Conservation (phyloP, 2,113 vertebrate species). For the Orientallactaga bullata region DNA sequence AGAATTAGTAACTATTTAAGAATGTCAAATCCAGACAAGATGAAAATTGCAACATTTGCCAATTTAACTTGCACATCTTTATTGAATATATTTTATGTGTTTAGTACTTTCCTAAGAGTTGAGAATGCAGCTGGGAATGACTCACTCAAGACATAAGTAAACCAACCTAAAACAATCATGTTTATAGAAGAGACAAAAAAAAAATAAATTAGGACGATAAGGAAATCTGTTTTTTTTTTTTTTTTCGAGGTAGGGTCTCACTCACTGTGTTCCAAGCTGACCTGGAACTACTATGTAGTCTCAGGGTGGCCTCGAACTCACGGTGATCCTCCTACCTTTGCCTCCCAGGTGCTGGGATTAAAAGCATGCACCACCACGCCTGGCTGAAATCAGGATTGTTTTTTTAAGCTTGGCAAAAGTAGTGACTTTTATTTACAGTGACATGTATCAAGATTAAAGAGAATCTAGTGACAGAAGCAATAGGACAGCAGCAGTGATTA, state of each 20-base stretch:
- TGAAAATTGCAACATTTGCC: neutral
- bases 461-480: slow-evolving; percentile 87
- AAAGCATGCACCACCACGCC: too few species aligned
- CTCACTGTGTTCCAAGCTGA: too few species aligned
- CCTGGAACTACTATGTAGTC: too few species aligned
- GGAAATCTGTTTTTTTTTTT: neutral
- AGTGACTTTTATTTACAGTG: slow-evolving; percentile 95
- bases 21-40: neutral
- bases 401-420: slow-evolving; percentile 91
- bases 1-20: slow-evolving; percentile 26
- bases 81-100: slow-evolving; percentile 17
- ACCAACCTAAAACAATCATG: neutral
- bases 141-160: neutral
- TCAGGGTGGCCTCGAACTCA: too few species aligned
- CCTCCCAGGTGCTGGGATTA: too few species aligned
- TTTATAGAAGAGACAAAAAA: neutral
- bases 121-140: neutral
- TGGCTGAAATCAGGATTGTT: too few species aligned
- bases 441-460: slow-evolving; percentile 89
- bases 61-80: slow-evolving; percentile 34
- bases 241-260: too few species aligned
- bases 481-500: slow-evolving; percentile 75
- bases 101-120: slow-evolving; percentile 11
- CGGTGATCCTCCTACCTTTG: too few species aligned
- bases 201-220: neutral